Base-by-base conservation (phyloP, 2,888 invertebrate genomes). In the Drosophila melanosoma region DNA sequence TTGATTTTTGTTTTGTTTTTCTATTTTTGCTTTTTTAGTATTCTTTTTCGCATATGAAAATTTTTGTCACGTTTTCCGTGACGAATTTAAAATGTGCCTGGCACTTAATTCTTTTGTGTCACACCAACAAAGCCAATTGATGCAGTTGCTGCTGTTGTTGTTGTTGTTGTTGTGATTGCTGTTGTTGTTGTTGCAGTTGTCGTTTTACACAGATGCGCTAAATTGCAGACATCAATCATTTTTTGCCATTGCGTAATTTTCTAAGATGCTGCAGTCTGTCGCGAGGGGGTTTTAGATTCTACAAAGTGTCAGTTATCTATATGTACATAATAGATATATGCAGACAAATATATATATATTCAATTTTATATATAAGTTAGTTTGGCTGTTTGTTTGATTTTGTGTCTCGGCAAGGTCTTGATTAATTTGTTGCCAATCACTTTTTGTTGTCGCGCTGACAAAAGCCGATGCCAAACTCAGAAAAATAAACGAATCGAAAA, bases 381-480 rank as follows among this genome's bases (percentile, higher is more conserved):
- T 54, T 32, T 35, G 56, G 66, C 58, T 82, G 71, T 74, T 71
- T 63, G 52, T 76, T 69, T 68, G 52, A 69, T 74, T 69, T 74
- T 70, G 72, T 74, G 23, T 23, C 70, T 77, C 67, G 76, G 87
- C 87, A 87, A 87, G 87, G 87, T 87, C 87, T 87, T 87, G 87
- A 87, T 87, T 87, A 87, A 87, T 87, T 89, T 87, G 89, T 89
- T 87, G 87, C 87, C 87, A 87, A 87, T 87, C 87, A 87, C 87
- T 87, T 87, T 89, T 87, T 49, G 69, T 79, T 81, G 75, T 83
- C 75, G 75, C 78, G 38, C 79, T 83, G 88, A 86, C 85, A 86
- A 86, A 86, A 86, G 88, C 86, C 74, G 69, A 72, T 79, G 79
- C 79, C 79, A 81, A 74, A 80, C 61, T 59, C 64, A 74, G 57